phyloP scores from a whole-genome alignment of 2,797 vertebrate species.

The Cichlasoma orientale region DNA sequence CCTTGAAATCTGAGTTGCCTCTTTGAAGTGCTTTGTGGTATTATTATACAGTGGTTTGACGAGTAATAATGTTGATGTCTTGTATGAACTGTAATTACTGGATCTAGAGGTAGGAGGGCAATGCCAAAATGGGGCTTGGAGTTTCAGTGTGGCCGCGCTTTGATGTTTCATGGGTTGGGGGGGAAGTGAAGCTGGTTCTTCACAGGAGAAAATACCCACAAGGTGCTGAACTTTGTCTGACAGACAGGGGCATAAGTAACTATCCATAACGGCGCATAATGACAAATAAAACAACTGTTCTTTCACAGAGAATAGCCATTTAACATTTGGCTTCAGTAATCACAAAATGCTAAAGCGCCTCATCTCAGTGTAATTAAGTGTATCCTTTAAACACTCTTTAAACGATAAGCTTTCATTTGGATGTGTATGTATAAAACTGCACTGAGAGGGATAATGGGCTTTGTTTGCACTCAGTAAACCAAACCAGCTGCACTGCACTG shows the following conservation, averaged over 20 bases:
- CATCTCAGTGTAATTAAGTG: slow-evolving; percentile 50
- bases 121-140: slow-evolving; percentile 75
- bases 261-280: slow-evolving; percentile 70
- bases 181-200: slow-evolving; percentile 45
- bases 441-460: slow-evolving; percentile 41
- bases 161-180: slow-evolving; percentile 64
- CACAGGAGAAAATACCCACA: slow-evolving; percentile 57
- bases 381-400: slow-evolving; percentile 47
- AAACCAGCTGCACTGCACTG: slow-evolving; percentile 53
- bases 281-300: slow-evolving; percentile 58
- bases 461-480: slow-evolving; percentile 50
- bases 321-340: slow-evolving; percentile 54
- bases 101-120: slow-evolving; percentile 75
- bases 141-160: slow-evolving; percentile 76
- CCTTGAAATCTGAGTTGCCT: slow-evolving; percentile 75
- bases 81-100: slow-evolving; percentile 82
- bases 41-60: slow-evolving; percentile 78
- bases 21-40: slow-evolving; percentile 79
- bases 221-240: slow-evolving; percentile 51
- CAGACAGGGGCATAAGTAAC: slow-evolving; percentile 46
- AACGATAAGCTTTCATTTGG: slow-evolving; percentile 51
- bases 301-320: slow-evolving; percentile 54
- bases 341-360: slow-evolving; percentile 51
- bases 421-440: slow-evolving; percentile 42
- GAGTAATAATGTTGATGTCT: slow-evolving; percentile 83